These are phyloP conservation scores for Drosophila kambysellisi DNA, from an alignment of 2,888 invertebrate genomes.

Conservation along the genomic window DNA sequence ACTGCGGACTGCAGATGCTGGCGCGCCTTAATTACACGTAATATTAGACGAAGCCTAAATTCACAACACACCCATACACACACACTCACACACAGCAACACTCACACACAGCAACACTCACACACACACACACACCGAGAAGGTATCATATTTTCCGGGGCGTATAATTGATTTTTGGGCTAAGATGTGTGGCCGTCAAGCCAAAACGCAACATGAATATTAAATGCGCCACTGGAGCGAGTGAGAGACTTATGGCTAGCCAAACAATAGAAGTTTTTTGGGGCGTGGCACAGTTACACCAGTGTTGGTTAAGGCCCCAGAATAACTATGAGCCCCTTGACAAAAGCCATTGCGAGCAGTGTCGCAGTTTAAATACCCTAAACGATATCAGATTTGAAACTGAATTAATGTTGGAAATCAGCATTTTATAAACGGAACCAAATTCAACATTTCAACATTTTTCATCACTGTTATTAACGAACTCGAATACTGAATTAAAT, in stretches of 20 bases:
- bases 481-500: not conserved
- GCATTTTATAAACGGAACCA: not conserved
- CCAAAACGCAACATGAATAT: slow-evolving; percentile 71
- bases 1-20: slow-evolving; percentile 15
- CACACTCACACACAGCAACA: too few species aligned
- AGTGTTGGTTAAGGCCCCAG: slow-evolving; percentile 14
- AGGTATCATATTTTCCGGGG: slow-evolving; percentile 68
- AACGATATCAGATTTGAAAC: not conserved
- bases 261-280: slow-evolving; percentile 19
- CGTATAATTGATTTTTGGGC: slow-evolving; percentile 77
- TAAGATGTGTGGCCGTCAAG: slow-evolving; percentile 53
- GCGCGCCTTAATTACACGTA: slow-evolving; percentile 73
- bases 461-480: too few species aligned
- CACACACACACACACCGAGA: slow-evolving; percentile 3
- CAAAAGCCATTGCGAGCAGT: not conserved
- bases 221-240: slow-evolving; percentile 47
- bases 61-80: slow-evolving; percentile 9
- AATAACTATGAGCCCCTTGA: slow-evolving; percentile 7
- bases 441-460: too few species aligned
- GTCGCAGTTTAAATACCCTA: not conserved
- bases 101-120: slow-evolving; percentile 4
- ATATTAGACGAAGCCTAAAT: slow-evolving; percentile 56
- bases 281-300: slow-evolving; percentile 23
- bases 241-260: slow-evolving; percentile 11
- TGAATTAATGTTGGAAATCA: not conserved